Evolutionary conservation across 2,888 invertebrate genomes (phyloP).

Genomic region (Chirona hameri): DNA sequence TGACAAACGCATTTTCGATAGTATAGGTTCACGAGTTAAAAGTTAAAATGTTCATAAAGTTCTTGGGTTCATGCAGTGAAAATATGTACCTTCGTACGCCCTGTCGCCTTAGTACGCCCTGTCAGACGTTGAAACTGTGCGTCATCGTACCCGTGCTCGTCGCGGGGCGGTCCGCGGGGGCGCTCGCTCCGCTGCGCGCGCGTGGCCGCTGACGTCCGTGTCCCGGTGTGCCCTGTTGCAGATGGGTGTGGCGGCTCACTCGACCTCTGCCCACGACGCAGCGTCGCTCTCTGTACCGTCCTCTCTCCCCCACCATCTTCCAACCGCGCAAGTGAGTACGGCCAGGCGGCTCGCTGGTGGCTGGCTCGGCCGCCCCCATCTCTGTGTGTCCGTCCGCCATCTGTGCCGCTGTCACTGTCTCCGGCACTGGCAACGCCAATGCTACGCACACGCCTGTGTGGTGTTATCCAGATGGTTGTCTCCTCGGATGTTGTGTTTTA

Average conservation of each 20-base stretch:
- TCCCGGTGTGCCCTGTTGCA: neutral
- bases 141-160: too few relatives aligned
- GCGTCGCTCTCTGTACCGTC: constrained; percentile 26
- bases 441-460: too few relatives aligned
- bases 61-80: too few relatives aligned
- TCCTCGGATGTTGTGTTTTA: too few relatives aligned
- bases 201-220: neutral
- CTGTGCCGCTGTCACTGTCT: neutral
- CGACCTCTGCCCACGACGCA: constrained; percentile 12
- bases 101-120: too few relatives aligned
- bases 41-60: too few relatives aligned
- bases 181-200: neutral
- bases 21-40: too few relatives aligned
- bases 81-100: too few relatives aligned
- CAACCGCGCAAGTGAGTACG: constrained; percentile 22
- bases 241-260: constrained; percentile 28
- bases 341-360: neutral
- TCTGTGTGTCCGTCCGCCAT: neutral
- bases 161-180: too few relatives aligned
- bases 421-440: neutral
- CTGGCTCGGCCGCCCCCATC: neutral
- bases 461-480: too few relatives aligned
- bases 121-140: too few relatives aligned
- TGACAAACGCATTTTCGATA: too few relatives aligned
- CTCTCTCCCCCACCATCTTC: constrained; percentile 28